phyloP scores from a whole-genome alignment of 2,113 vertebrate species.

The Henicopernis longicauda region DNA sequence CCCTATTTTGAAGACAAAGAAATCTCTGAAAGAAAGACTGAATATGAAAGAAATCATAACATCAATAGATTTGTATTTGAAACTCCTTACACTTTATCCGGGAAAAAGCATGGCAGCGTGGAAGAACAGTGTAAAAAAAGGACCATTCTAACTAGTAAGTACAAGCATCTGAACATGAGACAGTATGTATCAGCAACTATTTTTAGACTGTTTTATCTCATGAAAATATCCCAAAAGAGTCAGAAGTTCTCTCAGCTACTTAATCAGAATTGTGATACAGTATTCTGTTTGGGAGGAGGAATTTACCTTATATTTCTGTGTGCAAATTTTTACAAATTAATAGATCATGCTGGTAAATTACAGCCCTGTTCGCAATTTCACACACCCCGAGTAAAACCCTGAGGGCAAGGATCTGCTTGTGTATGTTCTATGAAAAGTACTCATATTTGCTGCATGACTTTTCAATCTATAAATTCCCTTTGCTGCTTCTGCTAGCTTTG shows the following conservation, averaged over 20 bases:
- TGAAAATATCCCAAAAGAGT: neutral
- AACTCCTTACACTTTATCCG: slow-evolving; percentile 92
- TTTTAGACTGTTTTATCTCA: neutral
- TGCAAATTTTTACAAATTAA: neutral
- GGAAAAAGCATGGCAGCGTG: slow-evolving; percentile 93
- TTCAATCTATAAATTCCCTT: neutral
- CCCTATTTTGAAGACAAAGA: slow-evolving; percentile 96
- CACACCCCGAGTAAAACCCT: neutral
- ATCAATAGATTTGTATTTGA: slow-evolving; percentile 93
- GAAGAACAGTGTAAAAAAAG: slow-evolving; percentile 95
- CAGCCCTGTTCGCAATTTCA: neutral
- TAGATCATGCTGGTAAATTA: neutral
- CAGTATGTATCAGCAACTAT: neutral
- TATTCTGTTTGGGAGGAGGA: neutral
- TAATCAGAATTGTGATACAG: neutral
- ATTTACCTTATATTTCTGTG: neutral
- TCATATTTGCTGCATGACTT: neutral
- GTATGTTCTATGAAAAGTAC: neutral
- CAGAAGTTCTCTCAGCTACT: neutral
- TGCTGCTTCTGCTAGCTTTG: slow-evolving; percentile 72
- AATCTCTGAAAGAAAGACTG: slow-evolving; percentile 84
- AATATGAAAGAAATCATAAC: slow-evolving; percentile 94
- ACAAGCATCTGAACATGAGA: neutral
- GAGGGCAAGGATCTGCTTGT: neutral
- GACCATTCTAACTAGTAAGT: slow-evolving; percentile 88